phyloP scores from a whole-genome alignment of 2,113 vertebrate genomes.

The Setophaga kirtlandii region DNA sequence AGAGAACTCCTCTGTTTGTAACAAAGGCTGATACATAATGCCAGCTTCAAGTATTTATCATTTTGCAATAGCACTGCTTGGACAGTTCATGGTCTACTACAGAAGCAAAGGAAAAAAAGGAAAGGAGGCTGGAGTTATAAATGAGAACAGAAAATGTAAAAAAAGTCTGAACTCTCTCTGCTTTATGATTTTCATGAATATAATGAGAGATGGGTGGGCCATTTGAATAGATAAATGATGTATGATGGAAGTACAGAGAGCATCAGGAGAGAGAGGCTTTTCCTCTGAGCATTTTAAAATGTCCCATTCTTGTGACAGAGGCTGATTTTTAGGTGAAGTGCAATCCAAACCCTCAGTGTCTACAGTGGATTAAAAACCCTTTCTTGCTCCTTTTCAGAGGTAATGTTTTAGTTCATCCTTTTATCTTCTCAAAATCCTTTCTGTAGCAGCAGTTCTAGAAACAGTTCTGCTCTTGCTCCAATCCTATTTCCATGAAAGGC shows the following conservation, averaged over 20 bases:
- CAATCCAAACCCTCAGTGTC: background rate
- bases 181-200: background rate
- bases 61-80: background rate
- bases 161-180: background rate
- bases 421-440: background rate
- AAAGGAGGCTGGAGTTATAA: background rate
- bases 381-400: background rate
- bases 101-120: background rate
- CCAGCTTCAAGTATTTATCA: background rate
- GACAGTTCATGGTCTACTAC: background rate
- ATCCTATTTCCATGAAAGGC: background rate
- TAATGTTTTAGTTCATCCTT: background rate
- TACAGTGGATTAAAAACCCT: background rate
- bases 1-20: background rate
- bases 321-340: background rate
- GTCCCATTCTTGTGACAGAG: background rate
- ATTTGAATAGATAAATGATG: background rate
- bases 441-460: background rate
- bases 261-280: background rate
- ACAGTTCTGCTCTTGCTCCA: background rate
- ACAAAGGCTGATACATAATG: background rate
- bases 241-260: background rate
- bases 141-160: background rate
- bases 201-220: background rate
- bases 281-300: background rate